Percentiles rank a stretch among this genome's conserved stretches.
Evolutionary conservation across 2,797 vertebrate species (phyloP).

Genomic region (Smutsia gigantea): DNA sequence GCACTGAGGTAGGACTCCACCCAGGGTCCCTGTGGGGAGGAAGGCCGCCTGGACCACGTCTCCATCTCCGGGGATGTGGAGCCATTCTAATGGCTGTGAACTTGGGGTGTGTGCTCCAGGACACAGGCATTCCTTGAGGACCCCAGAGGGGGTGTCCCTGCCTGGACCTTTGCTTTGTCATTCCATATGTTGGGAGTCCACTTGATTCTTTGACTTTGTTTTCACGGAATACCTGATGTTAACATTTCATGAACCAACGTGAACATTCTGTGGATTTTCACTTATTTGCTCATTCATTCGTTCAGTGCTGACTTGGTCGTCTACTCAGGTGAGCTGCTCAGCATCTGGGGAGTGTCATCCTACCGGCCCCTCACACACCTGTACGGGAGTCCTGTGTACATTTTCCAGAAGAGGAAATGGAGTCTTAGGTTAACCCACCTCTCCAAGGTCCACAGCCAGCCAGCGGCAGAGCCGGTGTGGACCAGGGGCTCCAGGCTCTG

Average conservation of each 20-base stretch:
- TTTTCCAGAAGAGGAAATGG: no score
- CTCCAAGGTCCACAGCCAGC: neutral
- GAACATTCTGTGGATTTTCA: neutral
- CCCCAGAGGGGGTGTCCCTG: neutral
- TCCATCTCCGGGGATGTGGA: neutral
- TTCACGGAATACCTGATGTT: neutral
- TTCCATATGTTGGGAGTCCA: neutral
- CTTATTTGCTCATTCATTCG: rapidly evolving
- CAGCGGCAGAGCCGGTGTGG: neutral
- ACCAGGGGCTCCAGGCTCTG: neutral
- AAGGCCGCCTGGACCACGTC: neutral
- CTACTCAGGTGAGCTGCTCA: neutral
- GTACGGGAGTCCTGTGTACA: rapidly evolving
- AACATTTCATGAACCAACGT: neutral
- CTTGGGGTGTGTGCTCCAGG: neutral
- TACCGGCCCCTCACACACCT: neutral
- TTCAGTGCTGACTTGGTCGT: rapidly evolving
- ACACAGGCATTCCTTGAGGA: neutral
- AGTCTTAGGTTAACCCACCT: neutral
- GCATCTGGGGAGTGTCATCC: rapidly evolving
- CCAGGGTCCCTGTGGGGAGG: neutral
- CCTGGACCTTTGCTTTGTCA: neutral
- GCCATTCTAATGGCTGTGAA: no score
- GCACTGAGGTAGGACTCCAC: rapidly evolving
- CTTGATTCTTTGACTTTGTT: neutral